Conservation (phyloP, 2,888 invertebrate species). For the Crepidodera aurea region DNA sequence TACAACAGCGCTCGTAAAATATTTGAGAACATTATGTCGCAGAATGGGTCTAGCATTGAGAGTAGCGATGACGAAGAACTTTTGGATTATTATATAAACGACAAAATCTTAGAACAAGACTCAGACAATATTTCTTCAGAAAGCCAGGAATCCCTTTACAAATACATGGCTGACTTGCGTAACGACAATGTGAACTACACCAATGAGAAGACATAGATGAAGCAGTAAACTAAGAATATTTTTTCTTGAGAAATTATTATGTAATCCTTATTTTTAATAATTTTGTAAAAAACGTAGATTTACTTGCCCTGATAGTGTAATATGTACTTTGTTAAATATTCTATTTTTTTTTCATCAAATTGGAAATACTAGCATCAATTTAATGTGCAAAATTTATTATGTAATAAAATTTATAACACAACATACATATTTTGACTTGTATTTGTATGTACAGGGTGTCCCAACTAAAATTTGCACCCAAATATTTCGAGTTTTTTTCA, state of each 20-base stretch:
- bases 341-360: neutral
- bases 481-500: too few species aligned
- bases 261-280: slow-evolving; percentile 31
- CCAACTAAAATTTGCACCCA: too few species aligned
- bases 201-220: slow-evolving; percentile 35
- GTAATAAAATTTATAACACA: slow-evolving; percentile 8
- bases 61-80: slow-evolving; percentile 43
- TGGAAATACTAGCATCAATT: neutral
- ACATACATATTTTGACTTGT: too few species aligned
- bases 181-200: slow-evolving; percentile 36
- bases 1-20: slow-evolving; percentile 48
- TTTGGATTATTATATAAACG: slow-evolving; percentile 37
- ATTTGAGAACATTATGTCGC: slow-evolving; percentile 51
- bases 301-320: slow-evolving; percentile 10
- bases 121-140: slow-evolving; percentile 33
- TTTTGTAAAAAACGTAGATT: slow-evolving; percentile 11
- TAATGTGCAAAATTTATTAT: neutral
- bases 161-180: slow-evolving; percentile 55
- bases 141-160: slow-evolving; percentile 54
- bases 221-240: slow-evolving; percentile 27
- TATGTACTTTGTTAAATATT: slow-evolving; percentile 1
- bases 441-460: too few species aligned
- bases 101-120: slow-evolving; percentile 18
- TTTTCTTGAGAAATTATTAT: slow-evolving; percentile 36
- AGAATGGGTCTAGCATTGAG: slow-evolving; percentile 40